A percentile compares a stretch with the other conserved stretches of the same genome.
Evolutionary conservation across 2,113 vertebrate genomes (phyloP).

Genomic region (Copsychus sechellarum): DNA sequence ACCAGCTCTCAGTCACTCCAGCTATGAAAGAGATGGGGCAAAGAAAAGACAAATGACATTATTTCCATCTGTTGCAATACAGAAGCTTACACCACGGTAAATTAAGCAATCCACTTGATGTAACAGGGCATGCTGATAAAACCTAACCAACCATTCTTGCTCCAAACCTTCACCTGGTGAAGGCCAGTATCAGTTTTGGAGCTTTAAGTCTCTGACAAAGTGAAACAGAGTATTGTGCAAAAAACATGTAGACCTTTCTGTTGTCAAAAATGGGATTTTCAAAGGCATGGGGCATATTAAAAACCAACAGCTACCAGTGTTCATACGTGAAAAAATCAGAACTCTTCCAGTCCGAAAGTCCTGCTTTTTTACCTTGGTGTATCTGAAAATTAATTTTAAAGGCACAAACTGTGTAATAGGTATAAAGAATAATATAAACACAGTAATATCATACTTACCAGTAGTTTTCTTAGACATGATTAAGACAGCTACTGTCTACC

Average conservation of each 20-base stretch:
- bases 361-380: not conserved
- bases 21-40: not conserved
- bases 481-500: not conserved
- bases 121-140: not conserved
- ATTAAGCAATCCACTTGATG: not conserved
- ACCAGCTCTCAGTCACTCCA: not conserved
- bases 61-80: not conserved
- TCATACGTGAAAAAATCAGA: not conserved
- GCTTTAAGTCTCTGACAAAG: not conserved
- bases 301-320: not conserved
- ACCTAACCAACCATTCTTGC: not conserved
- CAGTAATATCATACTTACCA: not conserved
- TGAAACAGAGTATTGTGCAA: not conserved
- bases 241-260: not conserved
- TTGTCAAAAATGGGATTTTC: not conserved
- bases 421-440: not conserved
- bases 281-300: fast-evolving
- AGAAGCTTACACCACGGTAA: not conserved
- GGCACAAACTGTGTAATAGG: not conserved
- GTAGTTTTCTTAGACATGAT: not conserved
- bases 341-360: not conserved
- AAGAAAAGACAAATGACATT: not conserved
- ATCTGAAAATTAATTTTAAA: not conserved
- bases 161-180: not conserved
- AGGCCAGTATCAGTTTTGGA: not conserved